Percentiles rank a stretch among this genome's conserved stretches.
These are phyloP conservation scores for Regulus satrapa DNA, from an alignment of 2,113 vertebrate species.

Conservation along the genomic window DNA sequence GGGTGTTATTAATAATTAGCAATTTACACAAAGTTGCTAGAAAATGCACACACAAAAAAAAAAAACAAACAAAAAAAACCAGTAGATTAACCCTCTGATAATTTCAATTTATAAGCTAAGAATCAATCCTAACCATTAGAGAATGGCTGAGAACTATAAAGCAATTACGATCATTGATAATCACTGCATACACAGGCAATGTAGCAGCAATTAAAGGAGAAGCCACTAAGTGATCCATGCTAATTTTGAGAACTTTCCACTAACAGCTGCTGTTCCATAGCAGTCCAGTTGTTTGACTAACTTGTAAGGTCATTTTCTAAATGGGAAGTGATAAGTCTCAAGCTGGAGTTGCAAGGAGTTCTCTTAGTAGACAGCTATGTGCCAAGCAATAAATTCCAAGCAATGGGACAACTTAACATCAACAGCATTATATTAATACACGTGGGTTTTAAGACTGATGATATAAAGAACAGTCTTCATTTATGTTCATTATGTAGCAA, in stretches of 20 bases:
- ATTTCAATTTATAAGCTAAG: neutral
- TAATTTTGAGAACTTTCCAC: neutral
- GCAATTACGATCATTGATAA: neutral
- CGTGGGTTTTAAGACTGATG: neutral
- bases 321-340: neutral
- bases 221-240: neutral
- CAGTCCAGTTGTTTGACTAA: neutral
- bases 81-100: neutral
- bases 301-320: neutral
- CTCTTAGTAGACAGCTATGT: neutral
- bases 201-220: neutral
- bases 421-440: neutral
- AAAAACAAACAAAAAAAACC: neutral
- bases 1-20: neutral
- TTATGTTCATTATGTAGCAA: neutral
- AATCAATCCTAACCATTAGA: neutral
- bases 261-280: neutral
- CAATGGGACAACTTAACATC: neutral
- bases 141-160: neutral
- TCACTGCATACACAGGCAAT: neutral
- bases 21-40: neutral
- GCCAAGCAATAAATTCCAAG: neutral
- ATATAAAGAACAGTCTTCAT: neutral
- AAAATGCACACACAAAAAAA: no score
- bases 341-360: neutral